Base-by-base conservation (phyloP, 2,888 invertebrate genomes). In the Ophion ventricosus region DNA sequence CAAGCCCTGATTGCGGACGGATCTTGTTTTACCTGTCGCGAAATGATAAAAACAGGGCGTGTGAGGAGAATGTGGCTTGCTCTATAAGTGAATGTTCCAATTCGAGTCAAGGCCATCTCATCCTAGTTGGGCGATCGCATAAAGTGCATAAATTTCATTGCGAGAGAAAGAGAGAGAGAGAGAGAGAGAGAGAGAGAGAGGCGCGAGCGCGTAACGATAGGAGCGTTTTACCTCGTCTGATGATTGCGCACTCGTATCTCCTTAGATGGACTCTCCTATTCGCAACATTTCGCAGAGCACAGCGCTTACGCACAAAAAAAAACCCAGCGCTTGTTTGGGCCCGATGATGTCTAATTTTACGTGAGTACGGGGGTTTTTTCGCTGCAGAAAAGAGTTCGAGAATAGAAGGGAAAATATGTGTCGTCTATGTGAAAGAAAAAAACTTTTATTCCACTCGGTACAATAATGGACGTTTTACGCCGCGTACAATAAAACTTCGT, bases 21-120 rank as follows among this genome's bases (percentile, higher is more conserved):
- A 69, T 74, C 74, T 82, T 63, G 74, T 80, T 84, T 73, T 76
- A 72, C 67, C 82, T 75, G 76, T 73, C 78, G 78, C 70, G 84
- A 82, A 81, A 83, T 83, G 64, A 74, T 74, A 26, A 86, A 77
- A 87, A 76, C 85, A 87, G 88, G 84, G 85, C 84, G 84, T 81
- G 86, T 23, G 35, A 88, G 86, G 88, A 87, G 88, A 85, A 86
- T 87, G 79, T 79, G 76, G 57, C 59, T 40, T 79, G 70, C 73
- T 83, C 84, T 84, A 83, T 80, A 66, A 87, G 88, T 89, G 90
- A 91, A 88, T 89, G 89, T 90, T 90, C 88, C 87, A 89, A 90
- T 91, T 91, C 8, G 84, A 70, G 57, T 87, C 91, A 91, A 91
- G 91, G 91, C 87, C 90, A 86, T 61, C 70, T 83, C 87, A 87